phyloP scores from a whole-genome alignment of 2,113 vertebrate genomes.

The Helogale parvula region DNA sequence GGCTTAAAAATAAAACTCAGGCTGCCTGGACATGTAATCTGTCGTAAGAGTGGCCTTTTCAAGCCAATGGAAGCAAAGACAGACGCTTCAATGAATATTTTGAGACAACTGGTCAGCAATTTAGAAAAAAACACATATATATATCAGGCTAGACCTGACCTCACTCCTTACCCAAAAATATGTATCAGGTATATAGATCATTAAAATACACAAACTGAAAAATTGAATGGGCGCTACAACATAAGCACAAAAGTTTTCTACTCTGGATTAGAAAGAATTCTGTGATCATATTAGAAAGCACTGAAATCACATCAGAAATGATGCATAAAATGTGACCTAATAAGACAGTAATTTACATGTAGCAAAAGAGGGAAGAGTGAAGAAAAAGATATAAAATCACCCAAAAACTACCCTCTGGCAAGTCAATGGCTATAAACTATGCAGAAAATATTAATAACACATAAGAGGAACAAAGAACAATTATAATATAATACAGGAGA shows the following conservation, averaged over 20 bases:
- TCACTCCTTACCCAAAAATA: constrained; percentile 11
- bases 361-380: too few species aligned
- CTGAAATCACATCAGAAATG: neutral
- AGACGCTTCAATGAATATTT: neutral
- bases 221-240: neutral
- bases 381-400: neutral
- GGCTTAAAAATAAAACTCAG: neutral
- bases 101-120: neutral
- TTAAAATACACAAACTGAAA: neutral
- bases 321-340: neutral
- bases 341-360: neutral
- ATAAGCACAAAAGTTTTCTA: neutral
- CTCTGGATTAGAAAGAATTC: neutral
- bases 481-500: neutral
- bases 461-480: neutral
- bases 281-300: neutral
- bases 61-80: neutral
- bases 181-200: neutral
- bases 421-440: neutral
- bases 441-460: neutral
- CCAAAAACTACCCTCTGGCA: neutral
- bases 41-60: neutral
- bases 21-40: neutral
- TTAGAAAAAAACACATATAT: neutral
- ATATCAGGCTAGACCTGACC: neutral